Evolutionary conservation across 2,888 invertebrate species (phyloP).

Genomic region (Lydus trimaculatus): DNA sequence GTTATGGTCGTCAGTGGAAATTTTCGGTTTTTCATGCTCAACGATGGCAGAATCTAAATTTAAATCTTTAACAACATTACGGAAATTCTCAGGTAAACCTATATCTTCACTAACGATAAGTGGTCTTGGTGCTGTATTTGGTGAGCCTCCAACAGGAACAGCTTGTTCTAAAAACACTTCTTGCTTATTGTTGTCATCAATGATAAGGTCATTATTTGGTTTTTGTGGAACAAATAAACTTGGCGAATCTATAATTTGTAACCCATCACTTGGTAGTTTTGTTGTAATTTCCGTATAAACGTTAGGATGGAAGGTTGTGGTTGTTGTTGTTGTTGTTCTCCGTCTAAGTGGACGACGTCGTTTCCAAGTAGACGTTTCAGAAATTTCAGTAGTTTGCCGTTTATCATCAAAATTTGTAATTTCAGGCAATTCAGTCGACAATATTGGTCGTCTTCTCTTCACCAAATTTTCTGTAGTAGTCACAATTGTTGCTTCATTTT

Average conservation of each 20-base stretch:
- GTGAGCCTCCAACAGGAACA: no score
- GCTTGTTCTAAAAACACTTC: slow-evolving; percentile 29
- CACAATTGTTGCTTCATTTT: slow-evolving; percentile 2
- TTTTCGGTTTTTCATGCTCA: slow-evolving; percentile 5
- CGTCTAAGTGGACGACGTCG: slow-evolving; percentile 17
- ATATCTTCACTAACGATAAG: slow-evolving; percentile 20
- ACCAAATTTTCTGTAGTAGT: slow-evolving; percentile 30
- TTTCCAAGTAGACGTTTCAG: background rate
- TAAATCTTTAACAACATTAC: slow-evolving; percentile 46
- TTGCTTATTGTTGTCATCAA: slow-evolving; percentile 33
- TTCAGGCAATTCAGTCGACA: slow-evolving; percentile 37
- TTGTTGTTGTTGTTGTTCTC: slow-evolving; percentile 3
- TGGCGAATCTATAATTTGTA: slow-evolving; percentile 43
- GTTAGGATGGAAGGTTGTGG: slow-evolving; percentile 23
- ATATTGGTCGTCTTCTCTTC: slow-evolving; percentile 35
- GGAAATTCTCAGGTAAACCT: slow-evolving; percentile 45
- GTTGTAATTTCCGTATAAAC: slow-evolving; percentile 21
- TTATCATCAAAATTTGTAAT: slow-evolving; percentile 63
- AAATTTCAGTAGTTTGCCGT: slow-evolving; percentile 24
- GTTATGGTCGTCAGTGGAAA: slow-evolving; percentile 32
- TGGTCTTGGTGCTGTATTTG: slow-evolving; percentile 29
- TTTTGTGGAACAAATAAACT: slow-evolving; percentile 30
- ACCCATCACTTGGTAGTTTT: slow-evolving; percentile 33
- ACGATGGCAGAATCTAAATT: slow-evolving; percentile 38
- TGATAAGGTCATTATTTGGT: slow-evolving; percentile 35